Conservation (phyloP, 2,797 vertebrate genomes). For the Melanotaenia parkinsoni region DNA sequence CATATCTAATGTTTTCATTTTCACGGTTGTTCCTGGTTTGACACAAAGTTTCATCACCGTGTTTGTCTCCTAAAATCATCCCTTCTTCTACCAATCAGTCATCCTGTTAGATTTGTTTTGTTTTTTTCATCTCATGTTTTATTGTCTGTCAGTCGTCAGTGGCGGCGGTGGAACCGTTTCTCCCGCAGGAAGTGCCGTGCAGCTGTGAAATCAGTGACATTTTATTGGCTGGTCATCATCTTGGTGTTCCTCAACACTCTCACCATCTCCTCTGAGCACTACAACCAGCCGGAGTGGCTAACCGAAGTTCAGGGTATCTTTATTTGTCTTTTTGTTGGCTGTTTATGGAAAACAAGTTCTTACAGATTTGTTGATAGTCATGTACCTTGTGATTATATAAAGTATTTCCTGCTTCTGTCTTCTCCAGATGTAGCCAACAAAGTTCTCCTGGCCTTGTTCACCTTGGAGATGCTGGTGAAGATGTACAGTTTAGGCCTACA, state of each 20-base stretch:
- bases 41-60: constrained; percentile 13
- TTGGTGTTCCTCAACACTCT: constrained; percentile 99
- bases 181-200: constrained; percentile 93
- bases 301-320: constrained; percentile 93
- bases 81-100: neutral
- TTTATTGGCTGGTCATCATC: constrained; percentile 98
- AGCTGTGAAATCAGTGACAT: constrained; percentile 95
- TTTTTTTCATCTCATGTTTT: constrained; percentile 2
- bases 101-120: constrained; percentile 4
- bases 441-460: constrained; percentile 95
- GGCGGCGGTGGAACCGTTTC: constrained; percentile 97
- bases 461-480: constrained; percentile 97
- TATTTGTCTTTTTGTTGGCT: neutral
- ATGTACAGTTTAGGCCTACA: constrained; percentile 98
- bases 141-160: constrained; percentile 87
- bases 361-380: neutral
- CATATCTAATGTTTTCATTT: constrained; percentile 30
- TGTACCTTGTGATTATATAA: neutral
- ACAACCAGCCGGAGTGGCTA: constrained; percentile 95
- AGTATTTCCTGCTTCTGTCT: neutral
- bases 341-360: neutral
- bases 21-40: constrained; percentile 9
- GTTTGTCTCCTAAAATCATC: neutral
- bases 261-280: constrained; percentile 98
- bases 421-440: constrained; percentile 95